Evolutionary conservation across 2,888 invertebrate genomes (phyloP).

Genomic region (Parnassius apollo): DNA sequence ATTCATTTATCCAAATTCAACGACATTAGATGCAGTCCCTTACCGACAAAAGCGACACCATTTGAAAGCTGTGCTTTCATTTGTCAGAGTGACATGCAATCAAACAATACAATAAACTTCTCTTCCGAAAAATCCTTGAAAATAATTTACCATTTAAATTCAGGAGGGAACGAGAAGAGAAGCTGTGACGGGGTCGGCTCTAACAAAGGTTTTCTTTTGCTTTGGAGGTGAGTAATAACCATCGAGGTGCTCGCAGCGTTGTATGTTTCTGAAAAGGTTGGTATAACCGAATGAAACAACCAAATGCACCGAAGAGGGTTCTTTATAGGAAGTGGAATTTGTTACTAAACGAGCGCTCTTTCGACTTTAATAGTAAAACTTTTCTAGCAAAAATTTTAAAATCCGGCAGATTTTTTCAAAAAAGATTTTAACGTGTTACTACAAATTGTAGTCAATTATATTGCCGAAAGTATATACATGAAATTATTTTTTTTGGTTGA

Average conservation of each 20-base stretch:
- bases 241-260: slow-evolving; percentile 61
- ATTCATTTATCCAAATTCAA: slow-evolving; percentile 64
- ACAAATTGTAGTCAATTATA: slow-evolving; percentile 18
- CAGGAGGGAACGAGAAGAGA: slow-evolving; percentile 59
- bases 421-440: neutral
- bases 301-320: slow-evolving; percentile 43
- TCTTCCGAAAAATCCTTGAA: slow-evolving; percentile 78
- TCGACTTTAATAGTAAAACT: slow-evolving; percentile 31
- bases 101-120: slow-evolving; percentile 81
- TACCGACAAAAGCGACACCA: slow-evolving; percentile 63
- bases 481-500: neutral
- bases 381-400: slow-evolving; percentile 24
- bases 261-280: slow-evolving; percentile 59
- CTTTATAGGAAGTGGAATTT: slow-evolving; percentile 55
- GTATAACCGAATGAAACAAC: slow-evolving; percentile 55
- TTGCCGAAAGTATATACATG: neutral
- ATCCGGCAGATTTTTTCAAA: slow-evolving; percentile 14
- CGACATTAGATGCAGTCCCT: slow-evolving; percentile 61
- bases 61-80: slow-evolving; percentile 72
- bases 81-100: slow-evolving; percentile 79
- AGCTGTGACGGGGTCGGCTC: slow-evolving; percentile 46
- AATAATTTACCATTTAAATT: slow-evolving; percentile 81
- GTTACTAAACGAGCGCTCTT: slow-evolving; percentile 41
- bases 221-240: slow-evolving; percentile 56
- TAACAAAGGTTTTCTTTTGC: slow-evolving; percentile 64